Conservation (phyloP, 2,888 invertebrate species). For the Cheiracanthium punctorium region DNA sequence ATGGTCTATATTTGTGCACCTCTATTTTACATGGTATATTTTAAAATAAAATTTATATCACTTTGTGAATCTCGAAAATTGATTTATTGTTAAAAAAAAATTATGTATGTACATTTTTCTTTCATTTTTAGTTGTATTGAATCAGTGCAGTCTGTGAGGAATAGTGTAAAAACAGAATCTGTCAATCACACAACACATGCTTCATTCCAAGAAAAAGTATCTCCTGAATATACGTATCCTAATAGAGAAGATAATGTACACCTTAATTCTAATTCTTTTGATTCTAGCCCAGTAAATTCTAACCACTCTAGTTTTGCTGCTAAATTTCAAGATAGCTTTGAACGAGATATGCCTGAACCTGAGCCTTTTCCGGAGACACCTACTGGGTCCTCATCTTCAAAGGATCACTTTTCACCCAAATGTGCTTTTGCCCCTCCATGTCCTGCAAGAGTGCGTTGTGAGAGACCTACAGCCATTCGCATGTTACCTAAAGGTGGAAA, state of each 20-base stretch:
- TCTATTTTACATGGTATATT: no score
- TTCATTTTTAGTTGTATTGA: conserved; percentile 38
- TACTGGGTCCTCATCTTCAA: conserved; percentile 40
- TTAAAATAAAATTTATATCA: no score
- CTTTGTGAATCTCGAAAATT: no score
- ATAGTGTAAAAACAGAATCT: conserved; percentile 28
- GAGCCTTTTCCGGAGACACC: conserved; percentile 46
- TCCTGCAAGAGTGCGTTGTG: conserved; percentile 32
- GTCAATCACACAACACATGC: conserved; percentile 36
- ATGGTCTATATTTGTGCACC: no score
- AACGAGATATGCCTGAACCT: conserved; percentile 25
- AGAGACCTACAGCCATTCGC: conserved; percentile 59
- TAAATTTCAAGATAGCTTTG: conserved; percentile 56
- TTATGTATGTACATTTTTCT: not conserved
- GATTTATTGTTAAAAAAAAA: no score
- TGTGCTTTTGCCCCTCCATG: conserved; percentile 54
- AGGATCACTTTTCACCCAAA: conserved; percentile 59
- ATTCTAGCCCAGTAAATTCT: conserved; percentile 44
- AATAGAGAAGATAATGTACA: conserved; percentile 38
- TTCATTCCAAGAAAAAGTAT: conserved; percentile 35
- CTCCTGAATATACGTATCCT: conserved; percentile 44
- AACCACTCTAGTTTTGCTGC: conserved; percentile 31
- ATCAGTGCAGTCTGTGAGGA: conserved; percentile 16
- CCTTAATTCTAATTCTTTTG: conserved; percentile 22
- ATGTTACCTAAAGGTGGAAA: conserved; percentile 72